These are phyloP conservation scores for Pycnonotus jocosus DNA, from an alignment of 2,113 vertebrate species.

Conservation along the genomic window DNA sequence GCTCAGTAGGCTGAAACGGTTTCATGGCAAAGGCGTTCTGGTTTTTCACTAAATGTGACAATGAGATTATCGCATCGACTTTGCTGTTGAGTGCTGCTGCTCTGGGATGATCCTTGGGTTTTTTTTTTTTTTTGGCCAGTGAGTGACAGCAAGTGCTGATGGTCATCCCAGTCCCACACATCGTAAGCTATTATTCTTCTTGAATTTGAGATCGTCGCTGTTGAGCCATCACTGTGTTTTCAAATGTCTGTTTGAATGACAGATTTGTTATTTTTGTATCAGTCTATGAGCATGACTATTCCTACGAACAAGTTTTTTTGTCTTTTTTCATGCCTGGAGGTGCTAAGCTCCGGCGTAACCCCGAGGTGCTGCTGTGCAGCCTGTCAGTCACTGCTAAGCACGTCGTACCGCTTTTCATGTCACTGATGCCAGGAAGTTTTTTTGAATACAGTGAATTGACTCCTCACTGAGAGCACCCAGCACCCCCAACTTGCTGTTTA, in stretches of 20 bases:
- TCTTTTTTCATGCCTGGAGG: neutral
- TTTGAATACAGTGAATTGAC: neutral
- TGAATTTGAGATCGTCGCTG: neutral
- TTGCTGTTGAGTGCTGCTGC: rapidly evolving
- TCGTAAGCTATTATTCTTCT: neutral
- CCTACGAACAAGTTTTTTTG: neutral
- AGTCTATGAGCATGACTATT: neutral
- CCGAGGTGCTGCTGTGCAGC: neutral
- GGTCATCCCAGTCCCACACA: neutral
- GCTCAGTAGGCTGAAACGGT: rapidly evolving
- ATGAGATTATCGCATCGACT: rapidly evolving
- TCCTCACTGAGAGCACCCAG: neutral
- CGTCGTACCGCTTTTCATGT: rapidly evolving
- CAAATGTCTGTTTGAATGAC: neutral
- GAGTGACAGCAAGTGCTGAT: neutral
- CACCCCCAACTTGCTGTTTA: rapidly evolving
- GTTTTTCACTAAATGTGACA: neutral
- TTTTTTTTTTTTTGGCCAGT: neutral
- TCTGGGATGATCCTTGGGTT: rapidly evolving
- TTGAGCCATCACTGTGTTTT: neutral
- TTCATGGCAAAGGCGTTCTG: neutral
- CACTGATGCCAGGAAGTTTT: neutral
- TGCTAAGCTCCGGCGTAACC: neutral
- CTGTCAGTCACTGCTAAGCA: neutral
- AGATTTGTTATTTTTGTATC: constrained; percentile 30